Evolutionary conservation across 2,888 invertebrate genomes (phyloP).

Genomic region (Lepidochrysops patricia): DNA sequence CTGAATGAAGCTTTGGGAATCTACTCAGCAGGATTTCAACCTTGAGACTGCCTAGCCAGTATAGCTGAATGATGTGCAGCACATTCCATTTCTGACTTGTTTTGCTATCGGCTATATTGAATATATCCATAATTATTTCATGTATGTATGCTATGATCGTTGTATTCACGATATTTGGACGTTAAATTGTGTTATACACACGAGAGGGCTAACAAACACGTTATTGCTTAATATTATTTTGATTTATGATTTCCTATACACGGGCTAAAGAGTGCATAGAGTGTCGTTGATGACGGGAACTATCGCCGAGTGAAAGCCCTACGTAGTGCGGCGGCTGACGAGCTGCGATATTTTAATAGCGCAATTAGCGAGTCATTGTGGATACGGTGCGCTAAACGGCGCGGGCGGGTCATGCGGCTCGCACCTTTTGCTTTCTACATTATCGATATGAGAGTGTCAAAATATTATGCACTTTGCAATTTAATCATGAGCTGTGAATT

Average conservation of each 20-base stretch:
- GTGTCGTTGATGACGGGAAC: background rate
- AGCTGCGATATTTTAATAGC: slow-evolving; percentile 17
- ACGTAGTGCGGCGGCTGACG: background rate
- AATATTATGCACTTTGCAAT: slow-evolving; percentile 9
- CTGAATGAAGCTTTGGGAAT: too few species aligned
- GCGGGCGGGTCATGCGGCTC: slow-evolving; percentile 21
- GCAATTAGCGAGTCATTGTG: slow-evolving; percentile 23
- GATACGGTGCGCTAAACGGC: slow-evolving; percentile 21
- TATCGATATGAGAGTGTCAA: slow-evolving; percentile 25
- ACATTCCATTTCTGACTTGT: too few species aligned
- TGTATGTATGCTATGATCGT: too few species aligned
- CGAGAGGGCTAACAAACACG: too few species aligned
- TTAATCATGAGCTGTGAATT: background rate
- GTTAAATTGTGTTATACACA: too few species aligned
- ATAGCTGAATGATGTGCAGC: too few species aligned
- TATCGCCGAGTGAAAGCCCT: slow-evolving; percentile 5
- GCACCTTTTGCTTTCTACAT: slow-evolving; percentile 25
- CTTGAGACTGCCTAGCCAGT: too few species aligned
- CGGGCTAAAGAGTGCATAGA: background rate
- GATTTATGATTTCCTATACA: background rate
- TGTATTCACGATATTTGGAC: background rate
- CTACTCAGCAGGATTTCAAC: too few species aligned
- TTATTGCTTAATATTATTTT: too few species aligned
- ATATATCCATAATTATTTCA: too few species aligned
- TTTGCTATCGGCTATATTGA: too few species aligned